phyloP scores from a whole-genome alignment of 2,888 invertebrate genomes.

The Cephus rjabovi region DNA sequence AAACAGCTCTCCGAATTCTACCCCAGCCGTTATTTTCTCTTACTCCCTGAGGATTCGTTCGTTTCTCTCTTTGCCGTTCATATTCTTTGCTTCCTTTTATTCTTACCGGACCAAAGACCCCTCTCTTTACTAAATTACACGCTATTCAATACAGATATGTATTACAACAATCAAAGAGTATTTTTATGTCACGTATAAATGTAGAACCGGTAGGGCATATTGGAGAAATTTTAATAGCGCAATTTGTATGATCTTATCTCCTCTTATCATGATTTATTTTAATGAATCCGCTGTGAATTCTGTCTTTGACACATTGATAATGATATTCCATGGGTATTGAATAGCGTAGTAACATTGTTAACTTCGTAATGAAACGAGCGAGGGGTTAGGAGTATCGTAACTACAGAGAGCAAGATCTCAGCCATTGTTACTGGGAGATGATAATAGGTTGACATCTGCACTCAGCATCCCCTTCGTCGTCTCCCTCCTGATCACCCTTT shows the following conservation, averaged over 20 bases:
- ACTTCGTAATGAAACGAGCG: constrained; percentile 58
- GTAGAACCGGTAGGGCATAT: background rate
- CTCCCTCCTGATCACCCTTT: constrained; percentile 21
- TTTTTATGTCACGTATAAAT: background rate
- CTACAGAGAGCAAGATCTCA: constrained; percentile 12
- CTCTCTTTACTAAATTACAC: background rate
- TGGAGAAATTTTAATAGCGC: background rate
- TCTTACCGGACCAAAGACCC: background rate
- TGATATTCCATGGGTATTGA: constrained; percentile 57
- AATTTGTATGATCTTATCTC: background rate
- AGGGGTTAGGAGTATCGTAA: constrained; percentile 7
- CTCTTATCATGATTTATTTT: background rate
- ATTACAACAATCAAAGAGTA: background rate
- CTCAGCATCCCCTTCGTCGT: constrained; percentile 55
- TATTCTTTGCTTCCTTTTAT: background rate
- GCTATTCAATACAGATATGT: background rate
- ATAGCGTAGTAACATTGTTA: constrained; percentile 64
- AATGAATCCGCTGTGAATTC: constrained; percentile 32
- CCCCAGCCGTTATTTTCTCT: constrained; percentile 18
- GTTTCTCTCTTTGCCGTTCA: background rate
- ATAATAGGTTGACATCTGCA: constrained; percentile 67
- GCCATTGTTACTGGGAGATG: constrained; percentile 41
- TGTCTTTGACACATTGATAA: constrained; percentile 64
- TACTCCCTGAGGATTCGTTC: background rate
- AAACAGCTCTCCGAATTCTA: constrained; percentile 46